A percentile compares a stretch with the other conserved stretches of the same genome.
Evolutionary conservation across 2,797 vertebrate genomes (phyloP).

Genomic region (Loris lydekkerianus): DNA sequence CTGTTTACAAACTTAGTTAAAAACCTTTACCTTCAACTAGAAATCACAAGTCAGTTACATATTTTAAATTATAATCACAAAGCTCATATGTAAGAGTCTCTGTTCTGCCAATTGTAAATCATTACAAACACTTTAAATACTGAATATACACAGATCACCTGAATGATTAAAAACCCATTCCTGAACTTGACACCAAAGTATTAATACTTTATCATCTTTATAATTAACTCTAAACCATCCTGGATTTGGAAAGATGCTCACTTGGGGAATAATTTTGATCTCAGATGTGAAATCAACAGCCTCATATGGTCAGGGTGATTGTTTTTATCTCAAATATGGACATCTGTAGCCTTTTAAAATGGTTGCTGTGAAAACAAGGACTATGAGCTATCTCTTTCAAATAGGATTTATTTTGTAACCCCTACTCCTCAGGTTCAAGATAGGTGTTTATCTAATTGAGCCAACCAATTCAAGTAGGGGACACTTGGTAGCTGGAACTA

Average conservation of each 20-base stretch:
- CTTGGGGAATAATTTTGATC: slow-evolving; percentile 35
- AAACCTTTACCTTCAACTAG: slow-evolving; percentile 65
- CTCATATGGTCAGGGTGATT: not conserved
- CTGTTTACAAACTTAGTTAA: slow-evolving; percentile 75
- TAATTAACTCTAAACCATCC: slow-evolving; percentile 73
- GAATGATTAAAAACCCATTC: slow-evolving; percentile 72
- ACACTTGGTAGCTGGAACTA: not conserved
- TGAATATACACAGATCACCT: slow-evolving; percentile 68
- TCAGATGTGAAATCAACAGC: slow-evolving; percentile 36
- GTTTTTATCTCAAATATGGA: slow-evolving; percentile 35
- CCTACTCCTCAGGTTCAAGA: not conserved
- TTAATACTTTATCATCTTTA: slow-evolving; percentile 71
- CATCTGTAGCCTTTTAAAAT: not conserved
- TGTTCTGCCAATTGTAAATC: slow-evolving; percentile 59
- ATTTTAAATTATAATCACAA: slow-evolving; percentile 74
- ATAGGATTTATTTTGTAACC: not conserved
- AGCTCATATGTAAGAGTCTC: slow-evolving; percentile 60
- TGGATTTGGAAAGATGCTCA: slow-evolving; percentile 64
- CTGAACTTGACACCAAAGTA: slow-evolving; percentile 77
- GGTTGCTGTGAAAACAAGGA: not conserved
- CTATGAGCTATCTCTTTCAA: not conserved
- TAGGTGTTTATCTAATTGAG: not conserved
- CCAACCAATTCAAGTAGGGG: not conserved
- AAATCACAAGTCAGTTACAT: slow-evolving; percentile 73
- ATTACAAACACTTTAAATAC: slow-evolving; percentile 74